Evolutionary conservation across 1,140 invertebrate genomes (phyloP).

Genomic region (Planococcus citri): DNA sequence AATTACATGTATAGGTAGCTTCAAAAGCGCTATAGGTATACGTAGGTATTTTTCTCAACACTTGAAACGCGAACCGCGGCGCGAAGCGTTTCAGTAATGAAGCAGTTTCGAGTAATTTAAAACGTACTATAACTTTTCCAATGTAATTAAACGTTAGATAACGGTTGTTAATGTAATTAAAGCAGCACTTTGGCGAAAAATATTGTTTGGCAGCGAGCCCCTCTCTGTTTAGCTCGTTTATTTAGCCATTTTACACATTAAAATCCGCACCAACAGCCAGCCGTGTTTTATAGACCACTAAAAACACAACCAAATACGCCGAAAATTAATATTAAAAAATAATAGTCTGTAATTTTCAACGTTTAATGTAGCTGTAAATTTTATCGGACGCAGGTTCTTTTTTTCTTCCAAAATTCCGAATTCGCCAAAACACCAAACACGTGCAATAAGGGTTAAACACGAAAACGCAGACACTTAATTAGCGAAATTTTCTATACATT

Average conservation of each 20-base stretch:
- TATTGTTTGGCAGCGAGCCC: neutral
- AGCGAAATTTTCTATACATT: neutral
- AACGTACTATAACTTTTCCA: neutral
- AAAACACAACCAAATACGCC: neutral
- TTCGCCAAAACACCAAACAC: neutral
- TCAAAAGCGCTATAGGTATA: too few species aligned
- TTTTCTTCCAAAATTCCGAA: neutral
- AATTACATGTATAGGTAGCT: too few species aligned
- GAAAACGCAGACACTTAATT: neutral
- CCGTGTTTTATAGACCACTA: neutral
- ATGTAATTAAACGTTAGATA: neutral
- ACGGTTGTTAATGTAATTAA: slow-evolving; percentile 4
- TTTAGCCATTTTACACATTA: neutral
- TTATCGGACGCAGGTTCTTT: neutral
- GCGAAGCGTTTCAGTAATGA: neutral
- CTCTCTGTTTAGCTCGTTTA: neutral
- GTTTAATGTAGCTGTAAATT: slow-evolving; percentile 3
- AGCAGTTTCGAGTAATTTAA: neutral
- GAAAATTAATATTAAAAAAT: slow-evolving; percentile 5
- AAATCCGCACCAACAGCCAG: neutral
- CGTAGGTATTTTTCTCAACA: too few species aligned
- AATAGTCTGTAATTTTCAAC: neutral
- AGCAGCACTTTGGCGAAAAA: neutral
- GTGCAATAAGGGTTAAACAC: neutral
- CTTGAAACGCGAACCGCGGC: too few species aligned